A percentile compares a stretch with the other conserved stretches of the same genome.
Conservation (phyloP, 1,140 invertebrate genomes). For the Drosophila ironensis region DNA sequence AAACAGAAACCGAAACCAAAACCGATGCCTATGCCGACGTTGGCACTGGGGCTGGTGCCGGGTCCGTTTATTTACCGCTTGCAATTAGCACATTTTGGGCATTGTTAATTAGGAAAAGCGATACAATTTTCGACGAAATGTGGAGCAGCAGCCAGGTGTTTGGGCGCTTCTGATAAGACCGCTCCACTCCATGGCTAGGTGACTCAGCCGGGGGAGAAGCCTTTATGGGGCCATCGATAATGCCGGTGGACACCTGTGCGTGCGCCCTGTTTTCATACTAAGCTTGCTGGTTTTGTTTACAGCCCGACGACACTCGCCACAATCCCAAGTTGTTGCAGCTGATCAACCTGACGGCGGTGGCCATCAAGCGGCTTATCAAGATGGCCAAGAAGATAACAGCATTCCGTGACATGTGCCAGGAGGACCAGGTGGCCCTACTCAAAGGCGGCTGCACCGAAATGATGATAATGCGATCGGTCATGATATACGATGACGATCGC, state of each 20-base stretch:
- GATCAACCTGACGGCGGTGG: constrained; percentile 94
- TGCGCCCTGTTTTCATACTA: constrained; percentile 21
- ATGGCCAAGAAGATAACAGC: constrained; percentile 95
- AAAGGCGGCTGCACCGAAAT: constrained; percentile 91
- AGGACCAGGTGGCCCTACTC: constrained; percentile 93
- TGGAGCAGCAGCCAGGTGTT: constrained; percentile 69
- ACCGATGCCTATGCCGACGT: too few relatives aligned
- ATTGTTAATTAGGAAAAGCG: constrained; percentile 74
- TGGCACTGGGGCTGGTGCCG: too few relatives aligned
- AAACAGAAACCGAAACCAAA: too few relatives aligned
- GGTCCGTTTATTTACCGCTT: constrained; percentile 46
- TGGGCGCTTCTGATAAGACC: constrained; percentile 43
- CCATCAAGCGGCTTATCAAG: constrained; percentile 94
- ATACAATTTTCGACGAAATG: constrained; percentile 51
- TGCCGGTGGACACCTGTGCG: constrained; percentile 38
- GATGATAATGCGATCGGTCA: constrained; percentile 94
- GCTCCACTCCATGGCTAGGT: constrained; percentile 13
- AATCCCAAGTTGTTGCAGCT: constrained; percentile 91
- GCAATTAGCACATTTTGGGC: constrained; percentile 72
- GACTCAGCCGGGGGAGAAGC: constrained; percentile 43
- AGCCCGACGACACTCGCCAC: constrained; percentile 84
- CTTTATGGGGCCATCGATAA: constrained; percentile 27
- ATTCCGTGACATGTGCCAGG: constrained; percentile 95
- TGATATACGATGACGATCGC: constrained; percentile 93
- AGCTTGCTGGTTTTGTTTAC: constrained; percentile 26